Evolutionary conservation across 1,140 invertebrate genomes (phyloP), one percentile per base, ranked within the genome.

Genomic region (Trinorchestia longiramus): DNA sequence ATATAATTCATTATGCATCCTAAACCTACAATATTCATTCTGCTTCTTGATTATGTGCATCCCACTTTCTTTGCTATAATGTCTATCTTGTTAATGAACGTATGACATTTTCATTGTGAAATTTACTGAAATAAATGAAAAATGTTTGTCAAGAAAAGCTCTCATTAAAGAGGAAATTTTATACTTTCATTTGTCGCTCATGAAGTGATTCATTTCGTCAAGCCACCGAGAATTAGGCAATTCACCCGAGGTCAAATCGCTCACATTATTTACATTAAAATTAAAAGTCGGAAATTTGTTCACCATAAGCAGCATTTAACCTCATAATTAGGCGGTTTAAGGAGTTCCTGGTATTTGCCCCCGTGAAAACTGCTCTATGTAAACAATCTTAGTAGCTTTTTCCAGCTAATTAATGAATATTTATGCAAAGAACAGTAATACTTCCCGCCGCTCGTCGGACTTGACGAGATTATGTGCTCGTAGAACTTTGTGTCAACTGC

Each of bases 321-420:
- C 43, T 94, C 45, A 94, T 94, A 94, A 94, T 94, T 45, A 94
- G 43, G 4, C 43, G 3, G 43, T 45, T 94, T 94, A 91, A 91
- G 41, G 92, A 43, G 43, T 36, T 40, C 3, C 40, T 47, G 92
- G 92, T 94, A 94, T 94, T 44, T 45, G 44, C 44, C 44, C 43
- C 11, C 47, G 92, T 94, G 92, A 11, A 90, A 15, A 43, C 88
- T 36, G 11, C 88, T 90, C 88, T 11, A 90, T 41, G 43, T 8
- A 90, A 42, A 42, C 88, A 6, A 0, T 42, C 88, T 4, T 0
- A 17, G 88, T 4, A 11, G 40, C 40, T 94, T 94, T 94, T n/a
- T 17, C 47, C 43, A 11, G 44, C 92, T 40, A 44, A 94, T 94
- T 94, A 94, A 94, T 94, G 92, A 94, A 94, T 45, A 19, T 94